Evolutionary conservation across 2,797 vertebrate species (phyloP).

Genomic region (Hozukius guyotensis): DNA sequence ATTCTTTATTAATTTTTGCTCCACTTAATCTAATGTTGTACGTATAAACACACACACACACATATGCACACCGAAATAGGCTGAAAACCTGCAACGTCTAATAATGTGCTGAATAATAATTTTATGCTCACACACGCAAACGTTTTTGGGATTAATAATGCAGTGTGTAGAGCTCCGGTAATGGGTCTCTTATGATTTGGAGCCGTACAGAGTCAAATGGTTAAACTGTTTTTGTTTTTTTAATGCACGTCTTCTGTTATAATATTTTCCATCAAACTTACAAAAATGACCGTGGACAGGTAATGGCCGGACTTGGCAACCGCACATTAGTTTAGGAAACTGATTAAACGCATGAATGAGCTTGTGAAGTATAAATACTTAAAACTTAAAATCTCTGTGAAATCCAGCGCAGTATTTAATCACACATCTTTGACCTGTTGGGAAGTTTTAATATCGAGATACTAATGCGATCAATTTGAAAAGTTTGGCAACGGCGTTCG

Average conservation of each 20-base stretch:
- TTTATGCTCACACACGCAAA: background rate
- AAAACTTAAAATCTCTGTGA: background rate
- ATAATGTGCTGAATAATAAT: background rate
- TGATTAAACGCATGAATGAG: background rate
- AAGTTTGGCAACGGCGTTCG: background rate
- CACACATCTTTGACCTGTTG: too few relatives aligned
- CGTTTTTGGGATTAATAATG: slow-evolving; percentile 50
- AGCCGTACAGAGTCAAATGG: slow-evolving; percentile 7
- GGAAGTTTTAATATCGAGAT: background rate
- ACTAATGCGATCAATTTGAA: background rate
- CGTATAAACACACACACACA: background rate
- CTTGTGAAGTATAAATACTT: background rate
- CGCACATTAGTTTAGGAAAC: background rate
- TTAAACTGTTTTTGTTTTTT: background rate
- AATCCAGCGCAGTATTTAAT: background rate
- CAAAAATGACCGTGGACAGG: background rate
- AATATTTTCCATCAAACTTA: background rate
- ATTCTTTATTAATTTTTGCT: background rate
- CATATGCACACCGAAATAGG: background rate
- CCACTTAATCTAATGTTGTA: background rate
- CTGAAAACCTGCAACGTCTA: background rate
- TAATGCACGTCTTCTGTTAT: background rate
- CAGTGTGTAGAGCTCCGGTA: slow-evolving; percentile 22
- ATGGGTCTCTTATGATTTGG: slow-evolving; percentile 43
- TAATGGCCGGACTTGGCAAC: background rate